Evolutionary conservation across 1,140 invertebrate genomes (phyloP).

Genomic region (Drosophila ananassae): DNA sequence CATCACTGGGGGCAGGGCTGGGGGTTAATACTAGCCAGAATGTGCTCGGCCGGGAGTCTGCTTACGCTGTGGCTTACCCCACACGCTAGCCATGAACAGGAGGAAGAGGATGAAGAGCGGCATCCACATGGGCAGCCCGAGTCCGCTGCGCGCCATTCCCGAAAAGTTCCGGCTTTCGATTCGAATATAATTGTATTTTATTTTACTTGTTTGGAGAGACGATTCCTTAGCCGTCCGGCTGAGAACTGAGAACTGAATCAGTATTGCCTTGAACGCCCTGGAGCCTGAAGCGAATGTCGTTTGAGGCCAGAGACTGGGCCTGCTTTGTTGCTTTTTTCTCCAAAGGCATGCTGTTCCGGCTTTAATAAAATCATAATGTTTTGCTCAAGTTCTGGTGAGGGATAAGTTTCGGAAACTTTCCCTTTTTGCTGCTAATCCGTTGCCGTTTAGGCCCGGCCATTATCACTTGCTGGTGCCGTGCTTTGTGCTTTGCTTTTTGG

Average conservation of each 20-base stretch:
- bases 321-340: not conserved
- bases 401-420: constrained; percentile 6
- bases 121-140: constrained; percentile 7
- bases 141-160: not conserved
- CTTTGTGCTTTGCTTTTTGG: constrained; percentile 33
- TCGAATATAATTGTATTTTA: not conserved
- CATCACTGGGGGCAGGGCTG: not conserved
- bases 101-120: constrained; percentile 12
- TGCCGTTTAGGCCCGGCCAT: constrained; percentile 34
- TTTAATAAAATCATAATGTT: not conserved
- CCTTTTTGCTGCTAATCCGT: constrained; percentile 14
- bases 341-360: not conserved
- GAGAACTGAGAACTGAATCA: not conserved
- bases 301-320: not conserved
- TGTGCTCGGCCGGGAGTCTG: not conserved
- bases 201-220: not conserved
- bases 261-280: not conserved
- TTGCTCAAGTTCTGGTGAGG: not conserved
- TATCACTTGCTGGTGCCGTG: constrained; percentile 46
- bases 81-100: constrained; percentile 12
- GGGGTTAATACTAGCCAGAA: not conserved
- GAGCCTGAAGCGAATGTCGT: not conserved
- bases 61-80: constrained; percentile 41
- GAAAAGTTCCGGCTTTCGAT: no score
- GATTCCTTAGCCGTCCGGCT: not conserved